A percentile compares a stretch with the other conserved stretches of the same genome.
Conservation (phyloP, 2,113 vertebrate species). For the Bombycilla garrulus region DNA sequence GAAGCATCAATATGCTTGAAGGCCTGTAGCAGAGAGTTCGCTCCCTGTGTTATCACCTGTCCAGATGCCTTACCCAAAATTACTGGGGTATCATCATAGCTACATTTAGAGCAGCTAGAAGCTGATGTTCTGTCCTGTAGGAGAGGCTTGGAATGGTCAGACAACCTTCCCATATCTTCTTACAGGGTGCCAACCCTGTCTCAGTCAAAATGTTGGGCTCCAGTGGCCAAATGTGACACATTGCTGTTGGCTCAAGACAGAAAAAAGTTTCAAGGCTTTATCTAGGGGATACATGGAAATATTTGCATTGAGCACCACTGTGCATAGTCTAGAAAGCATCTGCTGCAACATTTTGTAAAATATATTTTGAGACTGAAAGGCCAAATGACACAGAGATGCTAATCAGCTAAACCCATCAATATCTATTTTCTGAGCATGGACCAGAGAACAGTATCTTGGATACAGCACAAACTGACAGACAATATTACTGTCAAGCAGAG, state of each 20-base stretch:
- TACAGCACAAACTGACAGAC: slow-evolving; percentile 33
- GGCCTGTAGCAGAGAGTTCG: not conserved
- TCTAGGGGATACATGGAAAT: not conserved
- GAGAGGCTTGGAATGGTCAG: not conserved
- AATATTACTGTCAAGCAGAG: slow-evolving; percentile 42
- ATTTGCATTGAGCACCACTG: not conserved
- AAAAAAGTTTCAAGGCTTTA: not conserved
- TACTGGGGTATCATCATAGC: not conserved
- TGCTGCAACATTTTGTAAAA: slow-evolving; percentile 32
- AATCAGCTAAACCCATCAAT: slow-evolving; percentile 47
- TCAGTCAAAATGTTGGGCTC: not conserved
- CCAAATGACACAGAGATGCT: slow-evolving; percentile 35
- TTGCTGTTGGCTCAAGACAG: not conserved
- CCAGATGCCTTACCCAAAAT: not conserved
- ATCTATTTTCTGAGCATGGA: slow-evolving; percentile 39
- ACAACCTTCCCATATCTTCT: not conserved
- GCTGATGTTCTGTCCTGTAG: not conserved
- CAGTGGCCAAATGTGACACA: not conserved
- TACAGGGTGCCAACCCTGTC: rapidly evolving
- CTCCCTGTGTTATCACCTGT: not conserved
- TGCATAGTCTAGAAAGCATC: not conserved
- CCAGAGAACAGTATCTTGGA: slow-evolving; percentile 51
- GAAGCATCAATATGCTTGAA: not conserved
- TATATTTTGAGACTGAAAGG: slow-evolving; percentile 32
- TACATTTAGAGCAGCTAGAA: not conserved